phyloP scores from a whole-genome alignment of 2,888 invertebrate genomes.

The Endomychus coccineus region DNA sequence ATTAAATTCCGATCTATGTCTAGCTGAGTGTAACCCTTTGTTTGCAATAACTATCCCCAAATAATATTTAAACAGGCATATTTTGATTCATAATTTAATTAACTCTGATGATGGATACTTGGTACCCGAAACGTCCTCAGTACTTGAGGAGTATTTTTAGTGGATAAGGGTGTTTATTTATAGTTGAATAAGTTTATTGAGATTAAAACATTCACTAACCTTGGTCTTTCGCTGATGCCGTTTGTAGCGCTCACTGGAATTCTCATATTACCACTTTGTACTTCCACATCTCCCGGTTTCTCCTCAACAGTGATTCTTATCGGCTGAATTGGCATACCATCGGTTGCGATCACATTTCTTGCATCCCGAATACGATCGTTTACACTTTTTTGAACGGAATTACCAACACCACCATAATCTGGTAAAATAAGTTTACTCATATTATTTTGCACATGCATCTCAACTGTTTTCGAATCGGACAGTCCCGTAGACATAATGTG shows the following conservation, averaged over 20 bases:
- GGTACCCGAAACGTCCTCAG: too few species aligned
- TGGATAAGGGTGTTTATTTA: too few species aligned
- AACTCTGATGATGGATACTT: too few species aligned
- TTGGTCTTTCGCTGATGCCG: constrained; percentile 33
- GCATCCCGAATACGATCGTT: constrained; percentile 36
- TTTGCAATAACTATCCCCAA: too few species aligned
- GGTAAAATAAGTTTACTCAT: constrained; percentile 31
- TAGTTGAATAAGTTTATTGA: not conserved
- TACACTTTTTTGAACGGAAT: constrained; percentile 26
- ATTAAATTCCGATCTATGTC: too few species aligned
- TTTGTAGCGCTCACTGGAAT: constrained; percentile 34
- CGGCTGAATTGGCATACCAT: constrained; percentile 41
- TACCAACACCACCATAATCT: constrained; percentile 25
- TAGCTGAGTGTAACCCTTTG: too few species aligned
- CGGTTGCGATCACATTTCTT: constrained; percentile 37
- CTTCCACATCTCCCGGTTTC: constrained; percentile 38
- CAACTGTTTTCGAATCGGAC: constrained; percentile 28
- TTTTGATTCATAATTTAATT: too few species aligned
- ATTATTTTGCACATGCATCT: constrained; percentile 32
- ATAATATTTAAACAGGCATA: too few species aligned
- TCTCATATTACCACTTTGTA: constrained; percentile 42
- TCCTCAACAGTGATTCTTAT: constrained; percentile 42
- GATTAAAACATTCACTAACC: constrained; percentile 32
- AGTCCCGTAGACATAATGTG: constrained; percentile 28
- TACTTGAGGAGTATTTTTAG: too few species aligned